Base-by-base conservation (phyloP, 2,797 vertebrate genomes). In the Graptemys geographica region DNA sequence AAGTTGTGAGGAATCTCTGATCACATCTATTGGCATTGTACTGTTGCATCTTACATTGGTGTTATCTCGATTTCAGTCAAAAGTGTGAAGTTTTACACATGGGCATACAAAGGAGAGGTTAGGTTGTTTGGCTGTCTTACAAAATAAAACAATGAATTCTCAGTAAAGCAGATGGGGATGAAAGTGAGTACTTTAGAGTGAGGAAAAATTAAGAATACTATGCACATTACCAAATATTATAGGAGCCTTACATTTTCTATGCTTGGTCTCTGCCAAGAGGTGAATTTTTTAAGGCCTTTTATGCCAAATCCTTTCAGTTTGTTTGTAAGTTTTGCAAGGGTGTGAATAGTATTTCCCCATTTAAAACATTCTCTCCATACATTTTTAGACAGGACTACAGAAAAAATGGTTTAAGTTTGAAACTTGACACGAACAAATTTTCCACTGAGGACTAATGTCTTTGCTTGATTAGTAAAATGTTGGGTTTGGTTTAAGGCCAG, bases 381-480 rank as follows among this genome's bases (percentile, higher is more conserved):
- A 15, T 78, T 91, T 88, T 53, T 25, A 84, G 59, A 62, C 19
- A 19, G 25, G 62, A 4, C 83, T 47, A 12, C 41, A 6, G 41
- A 91, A 79, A 55, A 53, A 94, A 11, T 41, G 86, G 37, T 76
- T 31, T 16, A 51, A 81, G 28, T 49, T 87, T 95, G 87, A 94
- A 94, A 87, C 91, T 47, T 69, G 51, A 83, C 5, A 4, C 15
- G 56, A 51, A 5, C 1, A 4, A 83, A 18, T 25, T 78, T n/a
- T 83, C 31, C 88, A n/a, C 23, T 94, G 86, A 86, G 57, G 49
- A 74, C 85, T 88, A 92, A 53, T 62, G 82, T 72, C 0, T 0
- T 81, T 85, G 19, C 16, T 4, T 85, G 81, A 57, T 55, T 86
- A 65, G 72, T 90, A 44, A 95, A 90, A 88, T n/a, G 21, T 44